phyloP scores from a whole-genome alignment of 2,797 vertebrate genomes.

The Pantherophis vulpinus region DNA sequence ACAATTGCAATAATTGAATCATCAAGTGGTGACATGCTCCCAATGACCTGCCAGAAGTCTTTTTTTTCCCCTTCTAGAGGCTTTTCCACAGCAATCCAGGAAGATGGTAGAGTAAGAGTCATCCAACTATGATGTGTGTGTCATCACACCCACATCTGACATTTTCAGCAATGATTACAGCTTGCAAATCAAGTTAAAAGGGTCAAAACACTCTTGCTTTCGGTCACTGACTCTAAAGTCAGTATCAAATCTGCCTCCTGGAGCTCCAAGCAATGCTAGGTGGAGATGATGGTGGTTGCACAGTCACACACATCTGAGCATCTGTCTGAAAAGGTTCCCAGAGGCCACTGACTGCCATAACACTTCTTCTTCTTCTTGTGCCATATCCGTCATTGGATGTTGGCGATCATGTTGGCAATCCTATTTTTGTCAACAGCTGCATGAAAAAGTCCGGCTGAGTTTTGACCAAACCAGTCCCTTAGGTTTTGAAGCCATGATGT shows the following conservation, averaged over 20 bases:
- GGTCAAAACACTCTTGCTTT: neutral
- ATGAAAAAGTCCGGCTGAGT: too few relatives aligned
- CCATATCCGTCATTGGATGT: too few relatives aligned
- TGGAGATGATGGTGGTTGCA: neutral
- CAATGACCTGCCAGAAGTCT: neutral
- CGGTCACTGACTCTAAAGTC: neutral
- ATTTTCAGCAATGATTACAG: neutral
- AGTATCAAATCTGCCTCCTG: neutral
- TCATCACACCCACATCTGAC: neutral
- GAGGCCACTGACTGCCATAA: neutral
- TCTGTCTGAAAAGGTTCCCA: neutral
- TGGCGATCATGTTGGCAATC: too few relatives aligned
- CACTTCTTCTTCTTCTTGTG: too few relatives aligned
- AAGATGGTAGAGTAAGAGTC: neutral
- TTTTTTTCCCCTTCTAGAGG: neutral
- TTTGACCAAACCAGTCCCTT: too few relatives aligned
- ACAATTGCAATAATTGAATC: neutral
- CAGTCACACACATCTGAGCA: neutral
- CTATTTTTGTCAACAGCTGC: too few relatives aligned
- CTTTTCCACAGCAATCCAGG: neutral
- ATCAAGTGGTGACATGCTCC: neutral
- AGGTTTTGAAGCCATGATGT: too few relatives aligned
- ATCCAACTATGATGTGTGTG: neutral
- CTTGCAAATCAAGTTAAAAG: neutral
- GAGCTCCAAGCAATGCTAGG: neutral